Conservation (phyloP, 2,797 vertebrate species). For the Rhodeus uyekii region DNA sequence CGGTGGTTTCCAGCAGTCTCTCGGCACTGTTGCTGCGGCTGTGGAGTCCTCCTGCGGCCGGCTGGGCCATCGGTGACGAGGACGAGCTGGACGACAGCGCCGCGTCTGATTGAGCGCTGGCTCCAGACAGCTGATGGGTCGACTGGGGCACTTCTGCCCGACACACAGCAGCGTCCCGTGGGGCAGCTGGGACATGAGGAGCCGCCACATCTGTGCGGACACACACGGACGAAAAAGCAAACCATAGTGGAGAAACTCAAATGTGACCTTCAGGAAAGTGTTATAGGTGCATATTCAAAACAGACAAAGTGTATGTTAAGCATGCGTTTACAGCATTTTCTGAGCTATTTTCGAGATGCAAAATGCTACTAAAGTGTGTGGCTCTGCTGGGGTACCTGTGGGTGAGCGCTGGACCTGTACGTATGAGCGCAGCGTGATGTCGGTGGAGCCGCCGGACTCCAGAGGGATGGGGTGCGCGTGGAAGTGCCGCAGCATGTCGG, state of each 20-base stretch:
- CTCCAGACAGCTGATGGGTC: conserved; percentile 79
- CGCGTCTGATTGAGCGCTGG: conserved; percentile 72
- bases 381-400: too few relatives aligned
- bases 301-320: too few relatives aligned
- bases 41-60: conserved; percentile 63
- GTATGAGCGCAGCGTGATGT: conserved; percentile 95
- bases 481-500: conserved; percentile 96
- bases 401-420: conserved; percentile 82
- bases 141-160: conserved; percentile 77
- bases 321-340: too few relatives aligned
- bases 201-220: conserved; percentile 70
- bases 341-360: too few relatives aligned
- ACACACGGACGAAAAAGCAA: neutral
- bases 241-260: too few relatives aligned
- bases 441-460: conserved; percentile 92
- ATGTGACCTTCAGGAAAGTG: neutral
- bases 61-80: conserved; percentile 75
- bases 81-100: conserved; percentile 75
- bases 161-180: conserved; percentile 76
- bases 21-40: conserved; percentile 90
- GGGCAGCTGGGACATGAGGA: conserved; percentile 65
- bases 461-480: conserved; percentile 94
- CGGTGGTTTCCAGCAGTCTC: conserved; percentile 83
- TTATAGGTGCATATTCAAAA: neutral
- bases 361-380: too few relatives aligned